Base-by-base conservation (phyloP, 2,888 invertebrate genomes). In the Drosophila flavopinicola region DNA sequence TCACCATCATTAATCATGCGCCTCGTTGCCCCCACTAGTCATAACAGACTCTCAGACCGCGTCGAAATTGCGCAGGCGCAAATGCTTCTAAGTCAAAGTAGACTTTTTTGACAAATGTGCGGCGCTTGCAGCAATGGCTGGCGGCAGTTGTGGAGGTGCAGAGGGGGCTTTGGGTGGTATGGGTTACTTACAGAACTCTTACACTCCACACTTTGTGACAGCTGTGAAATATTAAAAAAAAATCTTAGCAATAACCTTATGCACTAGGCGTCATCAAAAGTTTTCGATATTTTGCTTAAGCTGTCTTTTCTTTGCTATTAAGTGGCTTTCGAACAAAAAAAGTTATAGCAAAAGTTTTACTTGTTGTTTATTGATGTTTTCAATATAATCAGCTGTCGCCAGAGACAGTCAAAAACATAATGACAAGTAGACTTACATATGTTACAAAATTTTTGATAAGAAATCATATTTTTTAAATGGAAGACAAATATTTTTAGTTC, bases 1-100 rank as follows among this genome's bases (percentile, higher is more conserved):
- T 57, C 60, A 44, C 37, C 30, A 60, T 60, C 74, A 78, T 74
- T 57, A 75, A 74, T 74, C 74, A 74, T 57, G 59, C 48, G 35
- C 24, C 59, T 58, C 59, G 59, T 51, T 57, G 29, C 25, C 49
- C 15, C 49, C 23, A 24, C 10, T 10, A 23, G 38, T 9, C 61
- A 24, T 10, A 15, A 37, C 10, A 30, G 29, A 37, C 15, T 51
- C 29, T 3, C 17, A 27, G 27, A 13, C 30, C 13, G 10, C 23
- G 20, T 9, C 30, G 47, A 44, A 25, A 42, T 48, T 54, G 77
- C 73, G 78, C 78, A 74, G 78, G 58, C 73, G 73, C 78, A 74
- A 77, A 68, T 44, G 75, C 54, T 49, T 15, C 51, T 37, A 41
- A 66, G 67, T 51, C 66, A 49, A 45, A 66, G 66, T 65, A 66